A percentile compares a stretch with the other conserved stretches of the same genome.
These are phyloP conservation scores for Thinocorus orbignyianus DNA, from an alignment of 2,113 vertebrate genomes.

Conservation along the genomic window DNA sequence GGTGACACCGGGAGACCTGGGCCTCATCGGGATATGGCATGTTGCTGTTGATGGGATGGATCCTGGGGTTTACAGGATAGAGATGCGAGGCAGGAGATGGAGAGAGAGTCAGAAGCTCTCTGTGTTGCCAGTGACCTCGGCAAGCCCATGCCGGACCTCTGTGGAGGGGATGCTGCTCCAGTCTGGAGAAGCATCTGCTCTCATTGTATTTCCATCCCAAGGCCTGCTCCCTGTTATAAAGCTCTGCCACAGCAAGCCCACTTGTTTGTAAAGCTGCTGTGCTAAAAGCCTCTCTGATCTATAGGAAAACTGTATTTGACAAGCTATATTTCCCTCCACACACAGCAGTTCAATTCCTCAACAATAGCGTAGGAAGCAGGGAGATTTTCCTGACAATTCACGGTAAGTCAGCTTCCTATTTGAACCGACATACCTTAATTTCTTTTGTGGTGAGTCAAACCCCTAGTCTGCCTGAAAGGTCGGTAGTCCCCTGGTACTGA, in stretches of 20 bases:
- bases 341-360: not conserved
- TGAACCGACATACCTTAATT: not conserved
- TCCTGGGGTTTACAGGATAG: not conserved
- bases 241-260: not conserved
- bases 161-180: not conserved
- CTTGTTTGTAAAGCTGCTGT: not conserved
- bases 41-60: accelerated
- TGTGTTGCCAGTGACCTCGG: accelerated
- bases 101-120: not conserved
- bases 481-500: not conserved
- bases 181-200: not conserved
- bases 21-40: accelerated
- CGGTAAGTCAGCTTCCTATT: not conserved
- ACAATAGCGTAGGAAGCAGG: not conserved
- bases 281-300: not conserved
- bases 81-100: not conserved
- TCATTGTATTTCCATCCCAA: accelerated
- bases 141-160: not conserved
- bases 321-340: not conserved
- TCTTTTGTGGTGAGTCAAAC: not conserved
- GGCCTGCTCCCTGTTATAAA: not conserved
- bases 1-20: accelerated
- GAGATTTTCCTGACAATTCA: not conserved
- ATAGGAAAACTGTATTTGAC: not conserved
- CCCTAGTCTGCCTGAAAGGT: not conserved